These are phyloP conservation scores for Odobenus rosmarus DNA, from an alignment of 2,113 vertebrate genomes.

Conservation along the genomic window DNA sequence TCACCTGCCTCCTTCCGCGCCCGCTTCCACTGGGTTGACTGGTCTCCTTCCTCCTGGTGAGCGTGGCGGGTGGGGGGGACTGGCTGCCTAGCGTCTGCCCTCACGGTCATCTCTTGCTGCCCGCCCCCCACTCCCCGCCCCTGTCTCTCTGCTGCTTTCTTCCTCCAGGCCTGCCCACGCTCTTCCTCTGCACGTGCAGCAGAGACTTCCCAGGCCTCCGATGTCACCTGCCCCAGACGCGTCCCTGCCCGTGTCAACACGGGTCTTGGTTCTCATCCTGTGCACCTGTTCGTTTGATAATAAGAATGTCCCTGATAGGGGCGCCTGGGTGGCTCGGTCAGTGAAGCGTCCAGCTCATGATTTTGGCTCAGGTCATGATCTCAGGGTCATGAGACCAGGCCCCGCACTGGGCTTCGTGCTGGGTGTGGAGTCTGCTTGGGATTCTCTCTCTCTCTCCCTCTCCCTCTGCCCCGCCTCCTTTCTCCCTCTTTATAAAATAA, in stretches of 20 bases:
- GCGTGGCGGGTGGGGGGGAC: neutral
- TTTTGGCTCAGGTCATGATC: no score
- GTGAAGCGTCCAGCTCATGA: no score
- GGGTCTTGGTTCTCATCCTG: neutral
- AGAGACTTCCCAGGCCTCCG: no score
- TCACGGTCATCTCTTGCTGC: neutral
- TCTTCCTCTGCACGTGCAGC: neutral
- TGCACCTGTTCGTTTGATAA: neutral
- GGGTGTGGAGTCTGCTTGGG: no score
- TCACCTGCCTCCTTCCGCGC: neutral
- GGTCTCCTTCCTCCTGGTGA: neutral
- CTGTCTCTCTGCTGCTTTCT: neutral
- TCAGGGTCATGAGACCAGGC: no score
- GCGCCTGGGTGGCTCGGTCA: neutral
- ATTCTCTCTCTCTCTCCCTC: no score
- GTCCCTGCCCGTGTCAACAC: no score
- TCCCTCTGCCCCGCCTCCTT: no score
- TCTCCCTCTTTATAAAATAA: no score
- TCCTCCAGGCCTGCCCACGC: fast-evolving
- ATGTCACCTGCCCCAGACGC: neutral
- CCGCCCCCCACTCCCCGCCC: no score
- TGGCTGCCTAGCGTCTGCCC: neutral
- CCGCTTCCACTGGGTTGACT: neutral
- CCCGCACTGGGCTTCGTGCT: fast-evolving
- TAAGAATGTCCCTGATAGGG: neutral